These are phyloP conservation scores for Orussus abietinus DNA, from an alignment of 1,140 invertebrate genomes.

Conservation along the genomic window DNA sequence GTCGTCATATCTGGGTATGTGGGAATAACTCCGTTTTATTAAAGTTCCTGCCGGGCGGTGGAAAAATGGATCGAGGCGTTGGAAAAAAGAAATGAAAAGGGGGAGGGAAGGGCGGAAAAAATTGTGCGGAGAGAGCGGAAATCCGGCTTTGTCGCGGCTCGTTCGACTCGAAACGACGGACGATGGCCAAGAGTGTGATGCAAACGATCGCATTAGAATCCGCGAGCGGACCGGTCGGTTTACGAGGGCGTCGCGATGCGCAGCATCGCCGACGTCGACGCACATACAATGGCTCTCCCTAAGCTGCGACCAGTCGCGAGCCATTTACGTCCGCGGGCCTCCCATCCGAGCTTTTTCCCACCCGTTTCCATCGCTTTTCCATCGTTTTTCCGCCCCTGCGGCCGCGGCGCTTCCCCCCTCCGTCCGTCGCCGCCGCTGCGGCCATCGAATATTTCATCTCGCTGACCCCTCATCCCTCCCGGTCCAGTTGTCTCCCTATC, in stretches of 20 bases:
- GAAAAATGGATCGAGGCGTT: too few relatives aligned
- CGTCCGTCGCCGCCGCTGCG: not conserved
- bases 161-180: too few relatives aligned
- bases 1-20: too few relatives aligned
- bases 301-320: slow-evolving; percentile 3
- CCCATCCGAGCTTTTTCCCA: slow-evolving; percentile 1
- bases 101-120: too few relatives aligned
- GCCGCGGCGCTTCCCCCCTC: not conserved
- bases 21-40: too few relatives aligned
- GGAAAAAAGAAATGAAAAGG: too few relatives aligned
- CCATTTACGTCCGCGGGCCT: slow-evolving; percentile 18
- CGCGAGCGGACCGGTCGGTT: slow-evolving; percentile 3
- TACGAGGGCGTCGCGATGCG: not conserved
- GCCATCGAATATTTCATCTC: slow-evolving; percentile 8
- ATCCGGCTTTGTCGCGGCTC: too few relatives aligned
- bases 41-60: too few relatives aligned
- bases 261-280: not conserved
- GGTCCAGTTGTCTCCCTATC: not conserved
- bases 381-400: not conserved
- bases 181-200: not conserved
- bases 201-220: slow-evolving; percentile 7
- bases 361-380: not conserved
- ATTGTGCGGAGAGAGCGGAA: too few relatives aligned
- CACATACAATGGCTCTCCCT: slow-evolving; percentile 14
- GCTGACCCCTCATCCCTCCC: not conserved